Conservation (phyloP, 2,888 invertebrate species). For the Orthonychiurus folsomi region DNA sequence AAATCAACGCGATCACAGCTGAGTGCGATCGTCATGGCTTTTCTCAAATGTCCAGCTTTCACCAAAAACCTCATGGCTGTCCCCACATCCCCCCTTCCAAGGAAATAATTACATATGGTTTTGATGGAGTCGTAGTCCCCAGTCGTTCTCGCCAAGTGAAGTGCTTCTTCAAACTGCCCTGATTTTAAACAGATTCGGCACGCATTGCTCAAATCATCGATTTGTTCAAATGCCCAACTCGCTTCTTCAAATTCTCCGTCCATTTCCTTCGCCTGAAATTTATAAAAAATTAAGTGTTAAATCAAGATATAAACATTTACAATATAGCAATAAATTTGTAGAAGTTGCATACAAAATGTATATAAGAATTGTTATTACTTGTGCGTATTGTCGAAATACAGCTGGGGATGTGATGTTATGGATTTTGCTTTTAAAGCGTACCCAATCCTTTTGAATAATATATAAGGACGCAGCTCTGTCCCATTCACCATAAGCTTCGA, state of each 20-base stretch:
- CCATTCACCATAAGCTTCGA: not conserved
- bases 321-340: not conserved
- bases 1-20: not conserved
- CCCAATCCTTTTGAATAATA: not conserved
- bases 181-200: not conserved
- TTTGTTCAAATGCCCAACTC: not conserved
- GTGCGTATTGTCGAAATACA: not conserved
- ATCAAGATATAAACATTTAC: not conserved
- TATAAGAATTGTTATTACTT: not conserved
- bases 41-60: not conserved
- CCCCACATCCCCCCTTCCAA: not conserved
- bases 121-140: not conserved
- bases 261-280: not conserved
- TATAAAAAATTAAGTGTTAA: not conserved
- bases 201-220: not conserved
- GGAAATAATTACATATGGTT: not conserved
- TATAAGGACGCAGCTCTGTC: not conserved
- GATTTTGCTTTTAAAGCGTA: not conserved
- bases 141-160: not conserved
- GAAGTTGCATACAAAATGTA: not conserved
- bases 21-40: not conserved
- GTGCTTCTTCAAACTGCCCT: not conserved
- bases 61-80: not conserved
- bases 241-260: not conserved
- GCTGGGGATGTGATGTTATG: not conserved